These are phyloP conservation scores for Tamias sibiricus DNA, from an alignment of 2,113 vertebrate genomes.

Conservation along the genomic window DNA sequence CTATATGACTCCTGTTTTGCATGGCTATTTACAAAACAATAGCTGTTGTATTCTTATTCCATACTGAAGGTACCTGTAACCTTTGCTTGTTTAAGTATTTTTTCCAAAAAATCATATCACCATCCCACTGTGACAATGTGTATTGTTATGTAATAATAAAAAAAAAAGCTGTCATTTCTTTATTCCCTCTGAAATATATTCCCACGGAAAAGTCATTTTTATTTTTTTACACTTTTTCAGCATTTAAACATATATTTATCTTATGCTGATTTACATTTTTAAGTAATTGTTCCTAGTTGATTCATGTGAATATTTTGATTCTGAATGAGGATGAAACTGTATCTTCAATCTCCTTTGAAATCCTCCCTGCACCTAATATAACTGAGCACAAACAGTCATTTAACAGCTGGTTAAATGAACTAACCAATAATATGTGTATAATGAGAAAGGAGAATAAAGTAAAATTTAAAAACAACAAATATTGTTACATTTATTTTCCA, in stretches of 20 bases:
- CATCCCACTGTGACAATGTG: not conserved
- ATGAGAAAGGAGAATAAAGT: conserved; percentile 49
- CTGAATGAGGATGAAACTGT: not conserved
- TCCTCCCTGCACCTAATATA: not conserved
- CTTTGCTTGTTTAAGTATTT: not conserved
- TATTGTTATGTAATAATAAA: not conserved
- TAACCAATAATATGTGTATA: conserved; percentile 19
- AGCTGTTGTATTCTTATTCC: conserved; percentile 18
- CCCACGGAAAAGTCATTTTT: conserved; percentile 17
- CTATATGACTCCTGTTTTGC: not conserved
- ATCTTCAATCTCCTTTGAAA: conserved; percentile 32
- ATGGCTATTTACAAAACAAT: not conserved
- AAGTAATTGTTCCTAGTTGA: conserved; percentile 45
- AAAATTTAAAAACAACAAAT: not conserved
- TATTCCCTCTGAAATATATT: conserved; percentile 15
- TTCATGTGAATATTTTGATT: conserved; percentile 51
- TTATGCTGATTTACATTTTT: conserved; percentile 53
- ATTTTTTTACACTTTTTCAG: conserved; percentile 42
- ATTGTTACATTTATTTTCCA: conserved; percentile 3
- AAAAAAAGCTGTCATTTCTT: not conserved
- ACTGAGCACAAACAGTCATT: conserved; percentile 38
- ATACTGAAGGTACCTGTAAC: not conserved
- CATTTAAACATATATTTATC: conserved; percentile 36
- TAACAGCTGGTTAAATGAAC: conserved; percentile 22
- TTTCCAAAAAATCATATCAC: conserved; percentile 4